These are phyloP conservation scores for Branchipolynoe longqiensis DNA, from an alignment of 2,888 invertebrate genomes.

Conservation along the genomic window DNA sequence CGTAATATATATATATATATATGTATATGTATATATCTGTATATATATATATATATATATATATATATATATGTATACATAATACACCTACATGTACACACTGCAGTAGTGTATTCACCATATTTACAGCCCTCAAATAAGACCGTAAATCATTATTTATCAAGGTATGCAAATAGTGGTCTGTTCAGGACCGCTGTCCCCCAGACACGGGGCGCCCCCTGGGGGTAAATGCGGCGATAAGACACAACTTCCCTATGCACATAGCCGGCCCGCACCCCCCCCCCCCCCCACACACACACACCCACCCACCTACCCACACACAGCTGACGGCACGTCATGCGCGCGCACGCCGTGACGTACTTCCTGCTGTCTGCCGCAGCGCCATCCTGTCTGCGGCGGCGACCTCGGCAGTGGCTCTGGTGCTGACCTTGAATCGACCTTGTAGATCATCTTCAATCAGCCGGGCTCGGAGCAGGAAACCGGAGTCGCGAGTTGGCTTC, in stretches of 20 bases:
- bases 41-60: slow-evolving; percentile 46
- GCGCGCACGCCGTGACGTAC: background rate
- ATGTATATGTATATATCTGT: slow-evolving; percentile 38
- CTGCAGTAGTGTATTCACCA: background rate
- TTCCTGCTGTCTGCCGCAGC: background rate
- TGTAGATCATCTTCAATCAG: slow-evolving; percentile 55
- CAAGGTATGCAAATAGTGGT: slow-evolving; percentile 6
- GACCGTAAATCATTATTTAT: slow-evolving; percentile 5
- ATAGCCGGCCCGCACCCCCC: background rate
- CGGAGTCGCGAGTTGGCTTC: slow-evolving; percentile 48
- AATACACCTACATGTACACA: background rate
- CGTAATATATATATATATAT: too few relatives aligned
- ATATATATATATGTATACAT: slow-evolving; percentile 31
- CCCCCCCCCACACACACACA: background rate
- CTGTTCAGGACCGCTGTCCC: background rate
- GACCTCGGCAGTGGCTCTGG: slow-evolving; percentile 2
- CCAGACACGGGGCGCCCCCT: slow-evolving; percentile 2
- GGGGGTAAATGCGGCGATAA: slow-evolving; percentile 9
- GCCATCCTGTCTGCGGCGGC: slow-evolving; percentile 4
- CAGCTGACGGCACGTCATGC: slow-evolving; percentile 5
- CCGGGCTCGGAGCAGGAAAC: slow-evolving; percentile 51
- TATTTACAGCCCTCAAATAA: background rate
- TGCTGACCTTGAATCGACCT: slow-evolving; percentile 45
- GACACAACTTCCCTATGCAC: background rate
- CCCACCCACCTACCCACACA: background rate